These are phyloP conservation scores for Vulpes lagopus DNA, from an alignment of 2,113 vertebrate species.

Conservation along the genomic window DNA sequence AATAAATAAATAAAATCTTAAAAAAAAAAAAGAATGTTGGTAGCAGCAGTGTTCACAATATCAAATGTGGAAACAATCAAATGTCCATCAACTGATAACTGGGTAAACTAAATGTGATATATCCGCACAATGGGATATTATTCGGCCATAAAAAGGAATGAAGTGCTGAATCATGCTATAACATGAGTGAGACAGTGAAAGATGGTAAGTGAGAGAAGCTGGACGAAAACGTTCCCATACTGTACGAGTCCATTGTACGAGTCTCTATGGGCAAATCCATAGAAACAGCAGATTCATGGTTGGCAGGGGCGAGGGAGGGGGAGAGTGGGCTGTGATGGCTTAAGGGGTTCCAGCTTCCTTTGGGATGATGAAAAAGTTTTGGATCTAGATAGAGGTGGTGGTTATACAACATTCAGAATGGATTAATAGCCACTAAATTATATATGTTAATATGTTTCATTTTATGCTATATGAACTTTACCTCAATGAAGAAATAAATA, in stretches of 20 bases:
- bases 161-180: not conserved
- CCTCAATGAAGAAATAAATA: not conserved
- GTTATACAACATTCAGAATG: not conserved
- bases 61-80: not conserved
- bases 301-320: too few relatives aligned
- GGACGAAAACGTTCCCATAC: not conserved
- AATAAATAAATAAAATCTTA: too few relatives aligned
- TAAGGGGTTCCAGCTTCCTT: not conserved
- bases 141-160: not conserved
- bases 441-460: not conserved
- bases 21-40: not conserved
- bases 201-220: not conserved
- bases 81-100: not conserved
- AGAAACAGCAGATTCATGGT: not conserved
- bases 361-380: not conserved
- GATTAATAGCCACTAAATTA: not conserved
- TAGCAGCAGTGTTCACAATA: not conserved
- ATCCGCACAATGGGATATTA: not conserved
- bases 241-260: not conserved
- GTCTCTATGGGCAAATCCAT: not conserved
- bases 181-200: not conserved
- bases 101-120: not conserved
- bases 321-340: not conserved
- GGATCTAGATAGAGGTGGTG: not conserved
- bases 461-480: not conserved